These are phyloP conservation scores for Muschampia staudingeri DNA, from an alignment of 2,888 invertebrate genomes.

Conservation along the genomic window DNA sequence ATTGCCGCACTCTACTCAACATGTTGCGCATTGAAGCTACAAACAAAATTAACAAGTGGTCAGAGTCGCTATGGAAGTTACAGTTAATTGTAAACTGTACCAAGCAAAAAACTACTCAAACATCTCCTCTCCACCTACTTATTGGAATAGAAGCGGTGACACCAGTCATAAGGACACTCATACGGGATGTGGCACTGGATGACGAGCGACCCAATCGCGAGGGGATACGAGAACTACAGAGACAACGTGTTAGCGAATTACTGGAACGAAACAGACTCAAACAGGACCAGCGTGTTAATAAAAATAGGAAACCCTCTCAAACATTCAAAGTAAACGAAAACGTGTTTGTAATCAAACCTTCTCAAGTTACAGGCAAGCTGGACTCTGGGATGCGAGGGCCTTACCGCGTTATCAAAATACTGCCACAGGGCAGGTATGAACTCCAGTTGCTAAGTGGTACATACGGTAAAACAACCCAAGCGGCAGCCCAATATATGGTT, in stretches of 20 bases:
- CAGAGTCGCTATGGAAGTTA: neutral
- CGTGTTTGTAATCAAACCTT: neutral
- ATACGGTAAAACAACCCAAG: slow-evolving; percentile 18
- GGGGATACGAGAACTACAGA: neutral
- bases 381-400: slow-evolving; percentile 28
- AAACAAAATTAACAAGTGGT: neutral
- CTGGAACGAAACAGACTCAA: neutral
- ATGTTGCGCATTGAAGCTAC: neutral
- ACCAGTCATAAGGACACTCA: neutral
- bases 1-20: neutral
- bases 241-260: neutral
- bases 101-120: neutral
- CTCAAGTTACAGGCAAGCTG: slow-evolving; percentile 24
- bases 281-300: neutral
- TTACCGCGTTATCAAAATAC: neutral
- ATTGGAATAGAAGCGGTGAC: neutral
- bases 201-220: neutral
- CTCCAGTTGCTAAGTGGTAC: neutral
- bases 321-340: neutral
- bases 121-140: neutral
- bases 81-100: neutral
- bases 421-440: neutral
- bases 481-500: slow-evolving; percentile 8
- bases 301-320: neutral
- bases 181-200: neutral